A percentile compares a stretch with the other conserved stretches of the same genome.
phyloP scores from a whole-genome alignment of 2,113 vertebrate species.

The Trinectes maculatus region DNA sequence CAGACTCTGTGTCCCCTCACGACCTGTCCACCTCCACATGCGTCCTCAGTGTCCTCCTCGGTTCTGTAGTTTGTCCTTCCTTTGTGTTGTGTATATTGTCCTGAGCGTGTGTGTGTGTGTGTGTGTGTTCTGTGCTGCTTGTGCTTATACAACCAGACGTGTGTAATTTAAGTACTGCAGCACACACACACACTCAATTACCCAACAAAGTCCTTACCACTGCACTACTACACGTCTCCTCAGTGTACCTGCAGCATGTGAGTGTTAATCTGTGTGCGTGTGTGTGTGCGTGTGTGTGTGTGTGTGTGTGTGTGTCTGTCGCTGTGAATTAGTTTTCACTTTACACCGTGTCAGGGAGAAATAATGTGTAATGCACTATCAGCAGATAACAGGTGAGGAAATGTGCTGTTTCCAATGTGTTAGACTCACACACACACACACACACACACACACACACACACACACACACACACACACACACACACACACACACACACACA shows the following conservation, averaged over 20 bases:
- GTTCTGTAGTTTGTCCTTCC: slow-evolving; percentile 42
- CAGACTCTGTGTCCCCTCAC: slow-evolving; percentile 1
- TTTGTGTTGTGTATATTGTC: slow-evolving; percentile 25
- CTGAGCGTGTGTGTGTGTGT: slow-evolving; percentile 47
- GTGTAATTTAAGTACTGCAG: slow-evolving; percentile 60
- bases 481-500: slow-evolving; percentile 6
- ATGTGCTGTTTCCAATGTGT: slow-evolving; percentile 52
- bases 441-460: neutral
- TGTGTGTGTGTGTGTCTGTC: slow-evolving; percentile 66
- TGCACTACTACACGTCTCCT: slow-evolving; percentile 58
- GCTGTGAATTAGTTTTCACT: slow-evolving; percentile 71
- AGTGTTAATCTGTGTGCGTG: slow-evolving; percentile 68
- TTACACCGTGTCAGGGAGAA: slow-evolving; percentile 72
- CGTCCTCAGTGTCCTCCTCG: slow-evolving; percentile 39
- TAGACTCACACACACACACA: neutral
- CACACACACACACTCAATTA: slow-evolving; percentile 53
- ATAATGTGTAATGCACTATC: slow-evolving; percentile 68
- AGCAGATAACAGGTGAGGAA: slow-evolving; percentile 63
- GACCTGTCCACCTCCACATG: neutral
- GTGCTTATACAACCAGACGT: slow-evolving; percentile 49
- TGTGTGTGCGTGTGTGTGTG: slow-evolving; percentile 53
- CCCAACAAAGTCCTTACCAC: slow-evolving; percentile 64
- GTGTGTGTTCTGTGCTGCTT: slow-evolving; percentile 35
- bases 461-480: slow-evolving; percentile 1
- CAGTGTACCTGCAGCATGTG: slow-evolving; percentile 63